A percentile compares a stretch with the other conserved stretches of the same genome.
Conservation (phyloP, 2,797 vertebrate species). For the Oreochromis grahami region DNA sequence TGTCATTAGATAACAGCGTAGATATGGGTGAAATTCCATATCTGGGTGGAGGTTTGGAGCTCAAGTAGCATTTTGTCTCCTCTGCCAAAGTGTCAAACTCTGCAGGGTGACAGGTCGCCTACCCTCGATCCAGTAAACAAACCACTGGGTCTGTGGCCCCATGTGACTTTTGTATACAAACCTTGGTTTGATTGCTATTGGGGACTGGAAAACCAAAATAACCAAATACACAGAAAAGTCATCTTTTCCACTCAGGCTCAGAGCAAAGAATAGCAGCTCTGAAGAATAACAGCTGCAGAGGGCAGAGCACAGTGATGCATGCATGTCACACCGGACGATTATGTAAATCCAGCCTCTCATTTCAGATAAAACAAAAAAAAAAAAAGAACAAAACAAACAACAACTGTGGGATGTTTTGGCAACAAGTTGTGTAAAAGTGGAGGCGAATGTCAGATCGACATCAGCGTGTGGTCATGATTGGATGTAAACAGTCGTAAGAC, state of each 20-base stretch:
- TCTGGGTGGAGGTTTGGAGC: not conserved
- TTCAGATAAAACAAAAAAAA: not conserved
- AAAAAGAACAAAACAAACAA: not conserved
- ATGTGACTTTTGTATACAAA: constrained; percentile 12
- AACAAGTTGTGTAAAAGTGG: not conserved
- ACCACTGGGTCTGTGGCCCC: not conserved
- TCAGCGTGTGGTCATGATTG: not conserved
- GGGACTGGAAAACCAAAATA: not conserved
- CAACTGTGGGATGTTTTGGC: not conserved
- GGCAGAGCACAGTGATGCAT: not conserved
- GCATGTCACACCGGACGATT: not conserved
- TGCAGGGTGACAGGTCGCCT: not conserved
- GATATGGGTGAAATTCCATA: not conserved
- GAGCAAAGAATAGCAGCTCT: not conserved
- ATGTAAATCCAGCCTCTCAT: not conserved
- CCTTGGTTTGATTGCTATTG: not conserved
- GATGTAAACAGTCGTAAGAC: not conserved
- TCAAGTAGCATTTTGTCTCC: not conserved
- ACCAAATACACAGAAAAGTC: not conserved
- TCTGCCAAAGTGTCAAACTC: not conserved
- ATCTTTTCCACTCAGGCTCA: not conserved
- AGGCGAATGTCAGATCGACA: not conserved
- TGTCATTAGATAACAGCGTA: not conserved
- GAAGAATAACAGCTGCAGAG: not conserved
- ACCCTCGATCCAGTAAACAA: not conserved